Evolutionary conservation across 2,113 vertebrate species (phyloP), one percentile per base, ranked within the genome.

Genomic region (Muscicapa adusta): DNA sequence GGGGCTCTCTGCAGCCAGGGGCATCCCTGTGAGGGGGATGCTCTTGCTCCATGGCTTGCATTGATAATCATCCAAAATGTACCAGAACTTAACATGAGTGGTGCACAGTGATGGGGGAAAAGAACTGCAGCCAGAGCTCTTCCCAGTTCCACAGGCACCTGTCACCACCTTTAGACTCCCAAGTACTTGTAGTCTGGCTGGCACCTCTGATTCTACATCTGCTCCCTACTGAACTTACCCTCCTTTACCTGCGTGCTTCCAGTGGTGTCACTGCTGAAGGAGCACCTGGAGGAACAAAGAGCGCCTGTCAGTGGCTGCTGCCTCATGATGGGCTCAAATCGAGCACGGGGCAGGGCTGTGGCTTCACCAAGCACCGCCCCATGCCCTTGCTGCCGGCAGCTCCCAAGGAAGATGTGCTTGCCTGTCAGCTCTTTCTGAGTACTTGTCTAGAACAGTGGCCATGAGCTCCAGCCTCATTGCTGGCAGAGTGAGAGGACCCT

Each of bases 241-340:
- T 79, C 15, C 54, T 86, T 53, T 29, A 56, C 31, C 50, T 43
- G n/a, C 3, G 2, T 15, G 42, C 22, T 65, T 60, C 50, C 22
- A 33, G 58, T 2, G 22, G 6, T 75, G 65, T n/a, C n/a, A 22
- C 31, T 57, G 87, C 56, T 18, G 47, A 43, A 56, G 58, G 24
- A 43, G 43, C 58, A 36, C 8, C 23, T 24, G 50, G 61, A 71
- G 33, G 74, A 53, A 5, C n/a, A 73, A 16, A 31, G 1, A 0
- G 0, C 9, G 45, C n/a, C 43, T 13, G 62, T 5, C 33, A 31
- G 54, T 23, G 58, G 45, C 84, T 47, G 54, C 66, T 72, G 83
- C 45, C 68, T 63, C 10, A 1, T 1, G 13, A 24, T 20, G 50
- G 51, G 36, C 28, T 84, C 28, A 1, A 36, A 10, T 0, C 0